phyloP scores from a whole-genome alignment of 2,888 invertebrate genomes.

The Sinopyrophorus schimmeli region DNA sequence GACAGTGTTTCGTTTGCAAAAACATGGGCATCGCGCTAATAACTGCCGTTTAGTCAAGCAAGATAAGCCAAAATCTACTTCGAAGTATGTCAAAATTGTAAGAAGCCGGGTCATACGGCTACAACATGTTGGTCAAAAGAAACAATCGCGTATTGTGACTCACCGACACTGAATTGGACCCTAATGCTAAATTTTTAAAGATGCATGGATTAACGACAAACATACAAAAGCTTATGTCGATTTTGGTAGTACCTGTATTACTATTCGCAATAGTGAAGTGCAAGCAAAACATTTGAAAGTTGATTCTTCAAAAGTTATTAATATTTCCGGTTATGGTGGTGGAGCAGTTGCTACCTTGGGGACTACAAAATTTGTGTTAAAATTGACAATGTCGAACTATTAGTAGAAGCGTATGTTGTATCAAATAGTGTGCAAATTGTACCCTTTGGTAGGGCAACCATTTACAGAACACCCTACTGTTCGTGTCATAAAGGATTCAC shows the following conservation, averaged over 20 bases:
- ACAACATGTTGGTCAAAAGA: too few relatives aligned
- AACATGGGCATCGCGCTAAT: too few relatives aligned
- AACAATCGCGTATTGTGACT: too few relatives aligned
- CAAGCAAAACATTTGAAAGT: not conserved
- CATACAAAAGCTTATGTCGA: conserved; percentile 3
- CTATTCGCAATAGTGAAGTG: not conserved
- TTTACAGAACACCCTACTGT: not conserved
- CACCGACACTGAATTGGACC: too few relatives aligned
- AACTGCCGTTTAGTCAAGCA: too few relatives aligned
- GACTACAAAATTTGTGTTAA: conserved; percentile 4
- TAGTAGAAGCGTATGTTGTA: conserved; percentile 13
- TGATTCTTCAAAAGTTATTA: not conserved
- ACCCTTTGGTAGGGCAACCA: conserved; percentile 5
- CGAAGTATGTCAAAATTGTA: too few relatives aligned
- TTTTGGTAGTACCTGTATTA: conserved; percentile 3
- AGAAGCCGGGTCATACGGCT: too few relatives aligned
- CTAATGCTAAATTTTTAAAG: conserved; percentile 11
- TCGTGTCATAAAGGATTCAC: not conserved
- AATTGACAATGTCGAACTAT: conserved; percentile 19
- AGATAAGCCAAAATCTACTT: too few relatives aligned
- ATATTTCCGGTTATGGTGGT: conserved; percentile 13
- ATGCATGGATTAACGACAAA: not conserved
- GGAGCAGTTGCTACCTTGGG: conserved; percentile 11
- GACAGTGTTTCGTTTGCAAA: too few relatives aligned
- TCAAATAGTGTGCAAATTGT: conserved; percentile 6